Base-by-base conservation (phyloP, 2,113 vertebrate genomes). In the Nycticebus coucang region DNA sequence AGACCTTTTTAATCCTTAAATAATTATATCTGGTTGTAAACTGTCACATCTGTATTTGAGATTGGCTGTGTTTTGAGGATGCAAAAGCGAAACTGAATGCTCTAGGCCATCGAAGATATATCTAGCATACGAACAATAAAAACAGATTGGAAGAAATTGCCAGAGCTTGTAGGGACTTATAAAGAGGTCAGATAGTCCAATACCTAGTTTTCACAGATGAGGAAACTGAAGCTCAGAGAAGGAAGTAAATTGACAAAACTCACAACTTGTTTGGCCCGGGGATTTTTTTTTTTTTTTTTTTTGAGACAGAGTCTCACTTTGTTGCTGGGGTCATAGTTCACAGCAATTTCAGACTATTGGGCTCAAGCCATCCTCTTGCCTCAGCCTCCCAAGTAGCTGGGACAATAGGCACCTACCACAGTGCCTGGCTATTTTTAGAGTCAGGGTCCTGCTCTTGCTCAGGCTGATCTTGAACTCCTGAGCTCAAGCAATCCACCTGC, bases 71-170 rank as follows among this genome's bases (percentile, higher is more conserved):
- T 89, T 57, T 57, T 89, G 72, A 95, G 53, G 74, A 91, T 21
- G 3, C 79, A n/a, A 26, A 93, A 91, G 55, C 77, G 59, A 97
- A 95, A 94, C n/a, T 19, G 24, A 96, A 86, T 78, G 37, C 17
- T 19, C 69, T 45, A 33, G 77, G 71, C 45, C 35, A 71, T 1
- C 80, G 93, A 97, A 88, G 53, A 80, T 81, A 64, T 7, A 81
- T 83, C 50, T 53, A 83, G 50, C 55, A 68, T 68, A 37, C 0
- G 22, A 9, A 69, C 60, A 77, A 59, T 9, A 30, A 77, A 92
- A 85, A 79, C 28, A 91, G 28, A 45, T 86, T 33, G 69, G 53
- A 81, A 88, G 60, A 50, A 50, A 50, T 50, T 88, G 24, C 92
- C 69, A 87, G 15, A 75, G 12, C 60, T 86, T n/a, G 37, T 90